Percentiles rank a stretch among this genome's conserved stretches.
phyloP scores from a whole-genome alignment of 2,797 vertebrate species.

The Amphiprion clarkii region DNA sequence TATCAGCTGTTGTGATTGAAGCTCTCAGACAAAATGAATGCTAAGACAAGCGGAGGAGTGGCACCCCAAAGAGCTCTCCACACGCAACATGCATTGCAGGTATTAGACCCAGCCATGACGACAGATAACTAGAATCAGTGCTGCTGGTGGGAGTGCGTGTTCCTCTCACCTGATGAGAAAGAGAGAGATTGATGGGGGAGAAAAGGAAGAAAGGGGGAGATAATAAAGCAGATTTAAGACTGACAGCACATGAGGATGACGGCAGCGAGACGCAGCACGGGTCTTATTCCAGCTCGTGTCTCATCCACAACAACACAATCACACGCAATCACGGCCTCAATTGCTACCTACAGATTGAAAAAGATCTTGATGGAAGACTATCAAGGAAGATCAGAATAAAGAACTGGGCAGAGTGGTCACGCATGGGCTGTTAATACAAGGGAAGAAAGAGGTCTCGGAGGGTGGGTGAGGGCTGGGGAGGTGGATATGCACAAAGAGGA shows the following conservation, averaged over 20 bases:
- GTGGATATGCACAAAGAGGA: slow-evolving; percentile 39
- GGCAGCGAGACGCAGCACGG: slow-evolving; percentile 29
- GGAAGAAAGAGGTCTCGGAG: slow-evolving; percentile 16
- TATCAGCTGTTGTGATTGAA: slow-evolving; percentile 13
- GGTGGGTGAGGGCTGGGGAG: not conserved
- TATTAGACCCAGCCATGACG: slow-evolving; percentile 46
- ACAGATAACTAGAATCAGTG: slow-evolving; percentile 47
- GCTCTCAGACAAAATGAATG: slow-evolving; percentile 41
- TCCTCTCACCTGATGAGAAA: slow-evolving; percentile 49
- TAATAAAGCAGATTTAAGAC: slow-evolving; percentile 8
- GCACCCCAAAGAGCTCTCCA: slow-evolving; percentile 34
- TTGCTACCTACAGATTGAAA: slow-evolving; percentile 75
- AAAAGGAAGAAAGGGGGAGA: not conserved
- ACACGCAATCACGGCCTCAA: slow-evolving; percentile 66
- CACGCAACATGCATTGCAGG: slow-evolving; percentile 18
- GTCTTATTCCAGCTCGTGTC: slow-evolving; percentile 46
- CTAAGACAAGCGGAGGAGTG: slow-evolving; percentile 27
- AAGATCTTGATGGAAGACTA: slow-evolving; percentile 70
- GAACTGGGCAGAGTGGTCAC: slow-evolving; percentile 23
- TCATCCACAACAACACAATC: slow-evolving; percentile 76
- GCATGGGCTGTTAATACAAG: slow-evolving; percentile 57
- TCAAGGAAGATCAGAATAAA: slow-evolving; percentile 64
- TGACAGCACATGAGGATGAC: slow-evolving; percentile 53
- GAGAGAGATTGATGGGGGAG: slow-evolving; percentile 38
- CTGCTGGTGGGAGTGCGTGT: slow-evolving; percentile 23